Evolutionary conservation across 2,797 vertebrate species (phyloP).

Genomic region (Manis pentadactyla): DNA sequence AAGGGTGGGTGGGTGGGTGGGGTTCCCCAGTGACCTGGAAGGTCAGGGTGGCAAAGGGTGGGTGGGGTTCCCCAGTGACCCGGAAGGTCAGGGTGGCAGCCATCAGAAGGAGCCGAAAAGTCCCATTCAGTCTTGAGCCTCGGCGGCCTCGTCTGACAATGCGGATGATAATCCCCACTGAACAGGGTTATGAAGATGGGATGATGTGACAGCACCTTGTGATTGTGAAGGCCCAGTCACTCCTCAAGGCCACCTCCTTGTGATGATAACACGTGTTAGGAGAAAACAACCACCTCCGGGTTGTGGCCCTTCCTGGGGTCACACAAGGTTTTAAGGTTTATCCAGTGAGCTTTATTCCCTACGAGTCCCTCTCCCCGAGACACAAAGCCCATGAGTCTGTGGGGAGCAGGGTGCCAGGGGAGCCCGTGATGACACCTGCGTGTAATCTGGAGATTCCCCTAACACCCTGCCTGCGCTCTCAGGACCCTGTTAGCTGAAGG

Average conservation of each 20-base stretch:
- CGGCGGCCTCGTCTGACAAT: not conserved
- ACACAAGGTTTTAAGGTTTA: not conserved
- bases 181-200: not conserved
- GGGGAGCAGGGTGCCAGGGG: not conserved
- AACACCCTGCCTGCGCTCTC: not conserved
- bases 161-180: not conserved
- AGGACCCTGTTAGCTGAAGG: not conserved
- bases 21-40: slow-evolving; percentile 73
- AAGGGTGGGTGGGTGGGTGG: slow-evolving; percentile 77
- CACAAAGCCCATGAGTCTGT: not conserved
- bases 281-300: not conserved
- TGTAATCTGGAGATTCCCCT: fast-evolving
- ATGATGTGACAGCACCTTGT: not conserved
- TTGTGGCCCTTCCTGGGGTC: not conserved
- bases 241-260: not conserved
- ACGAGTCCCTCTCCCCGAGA: not conserved
- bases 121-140: not conserved
- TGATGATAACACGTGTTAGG: not conserved
- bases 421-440: not conserved
- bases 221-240: not conserved
- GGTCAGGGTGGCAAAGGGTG: slow-evolving; percentile 78
- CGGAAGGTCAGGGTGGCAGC: slow-evolving; percentile 76
- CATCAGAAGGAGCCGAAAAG: slow-evolving; percentile 62
- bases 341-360: not conserved
- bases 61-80: too few relatives aligned